These are phyloP conservation scores for Tachypleus tridentatus DNA, from an alignment of 1,140 invertebrate genomes.

Conservation along the genomic window DNA sequence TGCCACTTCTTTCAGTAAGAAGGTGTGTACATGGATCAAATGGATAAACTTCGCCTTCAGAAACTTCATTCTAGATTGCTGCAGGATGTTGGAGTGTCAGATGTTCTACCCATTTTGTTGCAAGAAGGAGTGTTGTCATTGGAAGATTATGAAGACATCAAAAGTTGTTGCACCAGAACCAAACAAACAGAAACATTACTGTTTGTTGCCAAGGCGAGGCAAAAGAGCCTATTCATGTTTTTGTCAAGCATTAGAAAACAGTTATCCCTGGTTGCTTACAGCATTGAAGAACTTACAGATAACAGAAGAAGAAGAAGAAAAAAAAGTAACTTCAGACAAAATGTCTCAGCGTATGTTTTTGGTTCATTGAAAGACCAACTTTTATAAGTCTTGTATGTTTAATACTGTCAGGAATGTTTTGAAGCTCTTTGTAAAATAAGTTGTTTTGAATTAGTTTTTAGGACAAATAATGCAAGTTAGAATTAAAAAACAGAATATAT, in stretches of 20 bases:
- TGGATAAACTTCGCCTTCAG: neutral
- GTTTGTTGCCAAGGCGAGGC: neutral
- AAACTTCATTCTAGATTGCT: neutral
- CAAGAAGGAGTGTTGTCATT: neutral
- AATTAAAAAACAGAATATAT: too few species aligned
- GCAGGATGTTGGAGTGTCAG: neutral
- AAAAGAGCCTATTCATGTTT: neutral
- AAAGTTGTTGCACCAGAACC: neutral
- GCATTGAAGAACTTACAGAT: neutral
- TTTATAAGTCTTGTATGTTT: too few species aligned
- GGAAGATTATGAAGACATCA: constrained; percentile 1
- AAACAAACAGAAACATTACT: neutral
- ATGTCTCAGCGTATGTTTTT: too few species aligned
- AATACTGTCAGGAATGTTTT: too few species aligned
- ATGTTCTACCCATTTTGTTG: neutral
- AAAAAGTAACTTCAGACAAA: neutral
- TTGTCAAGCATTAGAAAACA: constrained; percentile 1
- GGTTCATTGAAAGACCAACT: too few species aligned
- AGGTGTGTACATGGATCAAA: neutral
- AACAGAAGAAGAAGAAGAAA: neutral
- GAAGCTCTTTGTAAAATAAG: too few species aligned
- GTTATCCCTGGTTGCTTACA: constrained; percentile 1
- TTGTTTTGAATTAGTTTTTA: too few species aligned
- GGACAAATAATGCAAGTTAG: too few species aligned
- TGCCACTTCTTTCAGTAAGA: too few species aligned